Conservation (phyloP, 2,797 vertebrate genomes). For the Pteropus rufus region DNA sequence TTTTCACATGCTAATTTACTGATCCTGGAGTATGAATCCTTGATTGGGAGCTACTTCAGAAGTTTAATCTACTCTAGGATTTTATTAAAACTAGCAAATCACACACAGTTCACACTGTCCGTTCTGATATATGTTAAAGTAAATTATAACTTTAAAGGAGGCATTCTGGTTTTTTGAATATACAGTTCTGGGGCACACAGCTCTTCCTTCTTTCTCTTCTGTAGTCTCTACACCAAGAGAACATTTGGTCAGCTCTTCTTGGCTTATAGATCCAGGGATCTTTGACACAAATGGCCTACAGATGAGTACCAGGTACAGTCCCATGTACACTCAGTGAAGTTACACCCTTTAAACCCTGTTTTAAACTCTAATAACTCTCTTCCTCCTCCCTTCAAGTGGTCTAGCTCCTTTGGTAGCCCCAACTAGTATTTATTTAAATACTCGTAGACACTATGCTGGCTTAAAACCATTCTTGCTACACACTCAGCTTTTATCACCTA, state of each 20-base stretch:
- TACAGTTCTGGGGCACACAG: not conserved
- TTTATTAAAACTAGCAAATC: not conserved
- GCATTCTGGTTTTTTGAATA: not conserved
- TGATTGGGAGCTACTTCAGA: not conserved
- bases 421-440: conserved; percentile 4
- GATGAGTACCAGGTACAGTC: not conserved
- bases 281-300: not conserved
- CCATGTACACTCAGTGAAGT: not conserved
- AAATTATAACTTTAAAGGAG: not conserved
- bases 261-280: not conserved
- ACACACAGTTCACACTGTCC: not conserved
- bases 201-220: not conserved
- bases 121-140: not conserved
- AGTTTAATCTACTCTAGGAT: not conserved
- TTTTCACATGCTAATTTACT: not conserved
- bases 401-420: not conserved
- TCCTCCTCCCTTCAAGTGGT: not conserved
- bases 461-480: not conserved
- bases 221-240: not conserved
- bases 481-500: conserved; percentile 28
- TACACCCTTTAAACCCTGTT: not conserved
- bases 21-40: not conserved
- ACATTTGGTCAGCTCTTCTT: not conserved
- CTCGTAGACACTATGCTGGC: not conserved
- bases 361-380: not conserved